These are phyloP conservation scores for Danio rerio DNA, from an alignment of 2,113 vertebrate species.

Conservation along the genomic window GRCz12tu NC_133192.1:10186501-10187000, in stretches of 20 bases:
- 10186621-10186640: not conserved
- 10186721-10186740: not conserved
- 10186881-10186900: too few relatives aligned
- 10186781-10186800: not conserved
- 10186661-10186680: not conserved
- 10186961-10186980: too few relatives aligned
- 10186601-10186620: not conserved
- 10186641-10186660: not conserved
- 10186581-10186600: not conserved
- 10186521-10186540: not conserved
- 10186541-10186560: conserved; percentile 4
- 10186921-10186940: too few relatives aligned
- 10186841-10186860: not conserved
- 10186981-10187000: too few relatives aligned
- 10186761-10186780: not conserved
- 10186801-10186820: too few relatives aligned
- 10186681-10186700: not conserved
- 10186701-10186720: not conserved
- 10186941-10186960: too few relatives aligned
- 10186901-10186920: too few relatives aligned
- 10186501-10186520: not conserved
- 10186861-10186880: not conserved
- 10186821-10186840: too few relatives aligned
- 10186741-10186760: not conserved
- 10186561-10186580: not conserved